These are phyloP conservation scores for Thaumatotibia leucotreta DNA, from an alignment of 1,140 invertebrate species.

Conservation along the genomic window DNA sequence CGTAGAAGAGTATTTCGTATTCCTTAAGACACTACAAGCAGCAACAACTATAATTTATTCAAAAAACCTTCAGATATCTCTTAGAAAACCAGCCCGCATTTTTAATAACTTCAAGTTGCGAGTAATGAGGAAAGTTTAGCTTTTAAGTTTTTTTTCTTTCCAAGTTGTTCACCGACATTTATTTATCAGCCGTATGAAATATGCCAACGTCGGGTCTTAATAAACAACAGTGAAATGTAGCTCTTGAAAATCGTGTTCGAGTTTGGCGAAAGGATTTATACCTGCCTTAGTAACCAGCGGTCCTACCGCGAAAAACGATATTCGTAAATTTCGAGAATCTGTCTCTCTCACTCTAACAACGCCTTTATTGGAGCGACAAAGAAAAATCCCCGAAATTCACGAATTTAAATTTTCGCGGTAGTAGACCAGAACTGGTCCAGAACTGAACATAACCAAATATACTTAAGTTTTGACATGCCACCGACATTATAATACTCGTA, in stretches of 20 bases:
- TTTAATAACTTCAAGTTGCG: not conserved
- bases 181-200: conserved; percentile 7
- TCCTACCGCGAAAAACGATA: no score
- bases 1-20: not conserved
- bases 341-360: no score
- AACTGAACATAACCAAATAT: no score
- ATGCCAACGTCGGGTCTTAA: conserved; percentile 3
- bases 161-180: not conserved
- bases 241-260: not conserved
- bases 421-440: no score
- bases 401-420: no score
- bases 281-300: no score
- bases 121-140: conserved; percentile 5
- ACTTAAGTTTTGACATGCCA: no score
- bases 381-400: no score
- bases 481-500: no score
- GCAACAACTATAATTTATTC: conserved; percentile 2
- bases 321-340: no score
- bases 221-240: not conserved
- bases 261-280: no score
- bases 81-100: not conserved
- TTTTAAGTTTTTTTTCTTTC: not conserved
- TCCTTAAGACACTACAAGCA: not conserved
- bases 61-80: not conserved
- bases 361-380: no score